Conservation (phyloP, 2,888 invertebrate species). For the Lycia hirtaria region DNA sequence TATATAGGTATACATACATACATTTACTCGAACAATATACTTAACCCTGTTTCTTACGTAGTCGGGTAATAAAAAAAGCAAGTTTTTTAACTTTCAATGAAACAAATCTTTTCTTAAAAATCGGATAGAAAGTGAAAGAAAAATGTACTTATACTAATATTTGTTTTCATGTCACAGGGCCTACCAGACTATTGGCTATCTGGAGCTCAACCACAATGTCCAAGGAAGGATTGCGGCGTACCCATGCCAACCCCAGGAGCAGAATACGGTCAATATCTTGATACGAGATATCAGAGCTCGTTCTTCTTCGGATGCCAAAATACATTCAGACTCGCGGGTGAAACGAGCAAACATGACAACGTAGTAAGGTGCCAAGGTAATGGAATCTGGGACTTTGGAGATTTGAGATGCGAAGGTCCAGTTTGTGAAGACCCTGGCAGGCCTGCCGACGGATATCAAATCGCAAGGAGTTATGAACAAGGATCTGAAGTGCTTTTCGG, state of each 20-base stretch:
- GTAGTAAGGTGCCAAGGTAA: conserved; percentile 96
- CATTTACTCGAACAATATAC: too few relatives aligned
- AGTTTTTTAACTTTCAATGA: too few relatives aligned
- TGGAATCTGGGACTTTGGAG: conserved; percentile 99
- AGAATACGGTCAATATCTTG: conserved; percentile 94
- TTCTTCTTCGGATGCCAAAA: conserved; percentile 98
- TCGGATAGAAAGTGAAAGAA: too few relatives aligned
- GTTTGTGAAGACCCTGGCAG: conserved; percentile 98
- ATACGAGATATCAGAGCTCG: conserved; percentile 96
- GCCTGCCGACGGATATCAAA: conserved; percentile 95
- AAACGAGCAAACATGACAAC: conserved; percentile 96
- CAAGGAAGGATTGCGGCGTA: conserved; percentile 95
- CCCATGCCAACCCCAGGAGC: conserved; percentile 97
- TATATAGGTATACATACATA: too few relatives aligned
- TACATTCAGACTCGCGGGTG: conserved; percentile 96
- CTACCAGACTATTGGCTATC: conserved; percentile 96
- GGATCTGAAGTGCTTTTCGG: conserved; percentile 96
- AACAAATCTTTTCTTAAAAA: too few relatives aligned
- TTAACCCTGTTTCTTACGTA: too few relatives aligned
- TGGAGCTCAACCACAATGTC: conserved; percentile 93
- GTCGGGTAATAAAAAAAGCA: not conserved
- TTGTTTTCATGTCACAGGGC: conserved; percentile 80
- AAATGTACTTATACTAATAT: not conserved
- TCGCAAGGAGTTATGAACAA: conserved; percentile 93
- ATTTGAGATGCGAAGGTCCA: conserved; percentile 97